phyloP scores from a whole-genome alignment of 2,113 vertebrate genomes.

The Struthidea cinerea region DNA sequence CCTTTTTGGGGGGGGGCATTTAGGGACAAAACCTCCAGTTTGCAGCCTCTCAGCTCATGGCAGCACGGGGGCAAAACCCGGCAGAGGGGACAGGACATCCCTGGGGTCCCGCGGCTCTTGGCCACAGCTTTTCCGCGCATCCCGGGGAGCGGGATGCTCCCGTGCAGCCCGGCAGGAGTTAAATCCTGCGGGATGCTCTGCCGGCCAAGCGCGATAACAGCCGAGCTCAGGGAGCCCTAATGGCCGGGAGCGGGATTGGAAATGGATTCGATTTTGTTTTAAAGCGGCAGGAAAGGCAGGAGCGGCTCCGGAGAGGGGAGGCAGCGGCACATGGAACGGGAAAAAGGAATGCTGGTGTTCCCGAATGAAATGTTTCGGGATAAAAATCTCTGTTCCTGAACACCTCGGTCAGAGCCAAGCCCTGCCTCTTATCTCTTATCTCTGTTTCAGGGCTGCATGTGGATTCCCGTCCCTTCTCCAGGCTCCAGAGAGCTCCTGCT shows the following conservation, averaged over 20 bases:
- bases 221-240: not conserved
- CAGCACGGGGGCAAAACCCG: not conserved
- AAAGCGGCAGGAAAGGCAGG: not conserved
- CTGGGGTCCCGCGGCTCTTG: not conserved
- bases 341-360: not conserved
- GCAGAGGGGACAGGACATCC: not conserved
- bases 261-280: constrained; percentile 22
- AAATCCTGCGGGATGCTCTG: not conserved
- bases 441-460: not conserved
- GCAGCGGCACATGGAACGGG: not conserved
- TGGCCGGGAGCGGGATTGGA: not conserved
- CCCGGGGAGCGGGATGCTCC: not conserved
- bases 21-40: not conserved
- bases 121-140: not conserved
- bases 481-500: not conserved
- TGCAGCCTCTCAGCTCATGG: fast-evolving
- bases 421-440: not conserved
- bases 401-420: no score
- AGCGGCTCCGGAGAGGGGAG: not conserved
- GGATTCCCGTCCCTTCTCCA: not conserved
- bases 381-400: not conserved
- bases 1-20: not conserved
- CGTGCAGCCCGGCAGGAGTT: not conserved
- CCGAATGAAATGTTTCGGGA: not conserved
- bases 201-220: not conserved